Evolutionary conservation across 37 sponge, comb jelly and placozoan species (phyloP).

Genomic region (Bolinopsis microptera): DNA sequence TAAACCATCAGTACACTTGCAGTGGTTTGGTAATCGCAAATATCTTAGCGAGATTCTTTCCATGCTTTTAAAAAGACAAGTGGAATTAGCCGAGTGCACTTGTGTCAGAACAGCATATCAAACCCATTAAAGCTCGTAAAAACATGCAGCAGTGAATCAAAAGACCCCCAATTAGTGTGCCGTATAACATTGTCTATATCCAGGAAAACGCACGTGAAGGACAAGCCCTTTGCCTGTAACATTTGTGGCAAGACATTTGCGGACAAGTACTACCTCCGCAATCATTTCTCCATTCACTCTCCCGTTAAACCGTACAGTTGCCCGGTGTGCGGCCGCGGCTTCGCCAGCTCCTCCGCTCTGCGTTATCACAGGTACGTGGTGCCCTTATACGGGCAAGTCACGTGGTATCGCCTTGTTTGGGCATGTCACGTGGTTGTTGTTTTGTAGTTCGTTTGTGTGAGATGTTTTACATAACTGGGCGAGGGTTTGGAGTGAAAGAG

Average conservation of each 20-base stretch:
- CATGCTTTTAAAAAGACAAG: background rate
- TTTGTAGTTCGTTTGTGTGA: too few relatives aligned
- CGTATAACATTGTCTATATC: background rate
- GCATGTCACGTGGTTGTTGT: too few relatives aligned
- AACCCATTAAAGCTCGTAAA: background rate
- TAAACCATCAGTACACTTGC: background rate
- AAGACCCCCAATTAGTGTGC: background rate
- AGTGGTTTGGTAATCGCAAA: background rate
- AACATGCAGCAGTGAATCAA: background rate
- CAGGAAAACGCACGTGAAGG: constrained; percentile 65
- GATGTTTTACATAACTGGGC: too few relatives aligned
- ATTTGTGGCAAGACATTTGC: constrained; percentile 65
- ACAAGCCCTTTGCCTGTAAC: constrained; percentile 66
- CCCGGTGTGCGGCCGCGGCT: constrained; percentile 61
- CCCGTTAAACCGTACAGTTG: constrained; percentile 65
- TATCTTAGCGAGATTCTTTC: background rate
- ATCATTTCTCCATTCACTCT: constrained; percentile 61
- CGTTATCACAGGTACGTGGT: constrained; percentile 39
- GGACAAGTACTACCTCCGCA: constrained; percentile 65
- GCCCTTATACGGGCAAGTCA: background rate
- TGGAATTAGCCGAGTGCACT: background rate
- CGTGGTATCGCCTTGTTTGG: too few relatives aligned
- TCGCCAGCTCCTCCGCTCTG: constrained; percentile 65
- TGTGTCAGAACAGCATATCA: too few relatives aligned
- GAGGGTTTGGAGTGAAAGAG: too few relatives aligned